Evolutionary conservation across 1,140 invertebrate genomes (phyloP).

Genomic region (Papilio glaucus): DNA sequence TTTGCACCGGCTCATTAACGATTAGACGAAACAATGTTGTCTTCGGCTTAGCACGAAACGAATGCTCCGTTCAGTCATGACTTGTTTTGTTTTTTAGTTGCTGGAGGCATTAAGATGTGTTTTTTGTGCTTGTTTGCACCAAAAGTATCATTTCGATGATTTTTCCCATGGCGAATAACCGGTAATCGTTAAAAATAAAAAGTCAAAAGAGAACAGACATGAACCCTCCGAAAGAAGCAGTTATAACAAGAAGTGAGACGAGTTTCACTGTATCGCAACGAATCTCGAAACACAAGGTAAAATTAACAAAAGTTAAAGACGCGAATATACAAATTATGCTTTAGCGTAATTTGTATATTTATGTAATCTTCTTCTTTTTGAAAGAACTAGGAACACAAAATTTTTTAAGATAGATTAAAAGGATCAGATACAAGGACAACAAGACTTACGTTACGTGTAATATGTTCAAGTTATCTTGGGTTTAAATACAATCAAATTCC

Average conservation of each 20-base stretch:
- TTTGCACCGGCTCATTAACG: slow-evolving; percentile 21
- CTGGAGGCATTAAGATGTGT: not conserved
- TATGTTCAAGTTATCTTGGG: no score
- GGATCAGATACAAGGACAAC: no score
- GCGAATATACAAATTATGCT: no score
- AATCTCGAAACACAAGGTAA: not conserved
- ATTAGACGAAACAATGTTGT: slow-evolving; percentile 22
- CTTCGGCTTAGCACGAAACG: not conserved
- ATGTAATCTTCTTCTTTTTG: no score
- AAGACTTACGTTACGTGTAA: no score
- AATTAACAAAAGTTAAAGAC: no score
- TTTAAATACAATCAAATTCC: no score
- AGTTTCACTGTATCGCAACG: not conserved
- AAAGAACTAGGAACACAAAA: no score
- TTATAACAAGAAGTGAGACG: not conserved
- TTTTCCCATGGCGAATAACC: slow-evolving; percentile 1
- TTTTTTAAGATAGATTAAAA: no score
- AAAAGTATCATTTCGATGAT: slow-evolving; percentile 14
- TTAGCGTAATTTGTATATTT: no score
- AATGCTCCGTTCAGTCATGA: slow-evolving; percentile 4
- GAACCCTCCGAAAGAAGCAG: not conserved
- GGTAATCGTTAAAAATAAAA: not conserved
- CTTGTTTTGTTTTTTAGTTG: not conserved
- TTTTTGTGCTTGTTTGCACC: slow-evolving; percentile 5
- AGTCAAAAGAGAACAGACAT: not conserved